A percentile compares a stretch with the other conserved stretches of the same genome.
Conservation (phyloP, 1,140 invertebrate species). For the Drosophila ogumai region DNA sequence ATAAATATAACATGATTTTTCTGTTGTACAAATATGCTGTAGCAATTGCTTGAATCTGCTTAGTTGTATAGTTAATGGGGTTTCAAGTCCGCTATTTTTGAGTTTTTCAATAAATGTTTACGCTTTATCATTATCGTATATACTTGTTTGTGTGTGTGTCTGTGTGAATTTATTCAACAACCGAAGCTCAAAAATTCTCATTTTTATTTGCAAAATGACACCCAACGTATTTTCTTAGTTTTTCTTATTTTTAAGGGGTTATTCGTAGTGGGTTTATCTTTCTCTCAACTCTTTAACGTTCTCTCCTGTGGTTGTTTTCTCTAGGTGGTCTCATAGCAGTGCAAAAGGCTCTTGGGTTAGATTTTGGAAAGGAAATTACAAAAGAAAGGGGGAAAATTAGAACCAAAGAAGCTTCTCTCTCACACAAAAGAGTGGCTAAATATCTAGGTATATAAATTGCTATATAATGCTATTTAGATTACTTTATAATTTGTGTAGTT, state of each 20-base stretch:
- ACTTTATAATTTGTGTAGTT: constrained; percentile 55
- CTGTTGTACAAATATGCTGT: constrained; percentile 66
- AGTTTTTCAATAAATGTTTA: constrained; percentile 42
- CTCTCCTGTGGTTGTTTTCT: constrained; percentile 58
- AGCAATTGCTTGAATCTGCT: constrained; percentile 71
- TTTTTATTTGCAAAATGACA: constrained; percentile 45
- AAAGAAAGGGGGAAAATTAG: background rate
- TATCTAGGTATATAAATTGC: constrained; percentile 48
- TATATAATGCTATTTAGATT: constrained; percentile 51
- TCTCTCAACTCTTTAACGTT: constrained; percentile 19
- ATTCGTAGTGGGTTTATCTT: constrained; percentile 34
- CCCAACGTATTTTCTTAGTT: constrained; percentile 24
- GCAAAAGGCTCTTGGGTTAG: constrained; percentile 71
- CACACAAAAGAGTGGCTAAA: constrained; percentile 31
- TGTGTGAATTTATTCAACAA: constrained; percentile 67
- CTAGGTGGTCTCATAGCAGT: constrained; percentile 82
- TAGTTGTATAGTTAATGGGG: constrained; percentile 63
- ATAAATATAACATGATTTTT: constrained; percentile 77
- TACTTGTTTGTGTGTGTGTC: constrained; percentile 55
- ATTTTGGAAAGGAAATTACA: background rate
- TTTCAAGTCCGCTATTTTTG: constrained; percentile 50
- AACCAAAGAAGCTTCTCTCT: constrained; percentile 13
- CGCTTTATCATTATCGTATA: constrained; percentile 56
- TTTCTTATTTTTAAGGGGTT: background rate
- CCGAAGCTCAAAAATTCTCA: constrained; percentile 73